Conservation (phyloP, 2,888 invertebrate genomes). For the Clanis bilineata region DNA sequence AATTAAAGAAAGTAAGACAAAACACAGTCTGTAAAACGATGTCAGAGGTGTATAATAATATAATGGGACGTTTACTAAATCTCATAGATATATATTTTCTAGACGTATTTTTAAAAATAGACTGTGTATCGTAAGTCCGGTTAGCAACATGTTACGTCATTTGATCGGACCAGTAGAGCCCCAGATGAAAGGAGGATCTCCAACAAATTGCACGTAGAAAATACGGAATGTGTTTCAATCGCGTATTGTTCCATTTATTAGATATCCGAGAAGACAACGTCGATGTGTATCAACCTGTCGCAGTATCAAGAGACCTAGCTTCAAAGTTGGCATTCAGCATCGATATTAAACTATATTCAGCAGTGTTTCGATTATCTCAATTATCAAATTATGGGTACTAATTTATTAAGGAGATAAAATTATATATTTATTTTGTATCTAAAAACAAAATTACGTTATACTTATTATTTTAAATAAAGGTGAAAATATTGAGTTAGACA, state of each 20-base stretch:
- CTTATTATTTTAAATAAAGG: no score
- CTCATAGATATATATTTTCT: no score
- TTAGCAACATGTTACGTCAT: background rate
- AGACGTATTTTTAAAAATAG: background rate
- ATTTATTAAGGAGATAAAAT: no score
- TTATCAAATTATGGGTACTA: no score
- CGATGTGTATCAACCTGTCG: background rate
- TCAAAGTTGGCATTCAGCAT: background rate
- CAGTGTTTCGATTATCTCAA: background rate
- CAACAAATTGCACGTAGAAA: slow-evolving; percentile 1
- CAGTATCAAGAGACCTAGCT: background rate
- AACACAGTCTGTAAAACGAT: no score
- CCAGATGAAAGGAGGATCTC: background rate
- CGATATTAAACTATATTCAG: background rate
- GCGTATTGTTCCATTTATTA: background rate
- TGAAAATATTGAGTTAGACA: no score
- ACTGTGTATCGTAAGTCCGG: background rate
- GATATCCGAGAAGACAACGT: background rate
- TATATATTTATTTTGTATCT: no score
- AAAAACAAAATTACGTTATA: no score
- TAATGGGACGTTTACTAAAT: no score
- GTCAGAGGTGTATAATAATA: no score
- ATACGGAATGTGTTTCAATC: background rate
- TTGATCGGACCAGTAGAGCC: background rate
- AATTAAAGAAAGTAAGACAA: no score